Base-by-base conservation (phyloP, 2,113 vertebrate genomes). In the Aldabrachelys gigantea region DNA sequence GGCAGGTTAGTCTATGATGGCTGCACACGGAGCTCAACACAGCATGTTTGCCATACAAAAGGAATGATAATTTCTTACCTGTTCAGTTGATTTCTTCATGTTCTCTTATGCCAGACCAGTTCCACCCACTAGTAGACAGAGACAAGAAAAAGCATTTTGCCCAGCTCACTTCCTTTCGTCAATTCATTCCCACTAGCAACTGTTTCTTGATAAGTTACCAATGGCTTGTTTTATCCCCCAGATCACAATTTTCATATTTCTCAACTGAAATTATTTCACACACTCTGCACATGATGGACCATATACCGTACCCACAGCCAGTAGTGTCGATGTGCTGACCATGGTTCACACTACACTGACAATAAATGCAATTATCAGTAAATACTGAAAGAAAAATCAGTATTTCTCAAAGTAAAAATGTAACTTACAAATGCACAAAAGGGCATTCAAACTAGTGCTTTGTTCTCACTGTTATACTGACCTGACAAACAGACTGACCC, bases 261-360 rank as follows among this genome's bases (percentile, higher is more conserved):
- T 94, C 69, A 25, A 80, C 53, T 84, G 89, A 91, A 95, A 86
- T 92, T 22, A 84, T n/a, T 96, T 95, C 69, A 85, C 69, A 41
- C 22, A 22, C 19, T 41, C 69, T 75, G 69, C n/a, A 41, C 22
- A 14, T 24, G 83, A 84, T 22, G 80, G 78, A 91, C 35, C 59
- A 13, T 84, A 79, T 62, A 92, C 47, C 27, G 56, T 62, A 92
- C 52, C 27, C 14, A 50, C 4, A 91, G 91, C 35, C 80, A 90
- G 90, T n/a, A 94, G 81, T 50, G 85, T 57, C 54, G 50, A 2
- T 90, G 89, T 85, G 75, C 75, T 87, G 76, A 78, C 57, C 29
- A 10, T 11, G 25, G 56, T 56, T 89, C 72, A 85, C 31, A 22
- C 49, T 90, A 80, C 24, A 91, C 27, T 88, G 89, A 82, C 69